Conservation (phyloP, 2,113 vertebrate genomes). For the Todiramphus chloris region DNA sequence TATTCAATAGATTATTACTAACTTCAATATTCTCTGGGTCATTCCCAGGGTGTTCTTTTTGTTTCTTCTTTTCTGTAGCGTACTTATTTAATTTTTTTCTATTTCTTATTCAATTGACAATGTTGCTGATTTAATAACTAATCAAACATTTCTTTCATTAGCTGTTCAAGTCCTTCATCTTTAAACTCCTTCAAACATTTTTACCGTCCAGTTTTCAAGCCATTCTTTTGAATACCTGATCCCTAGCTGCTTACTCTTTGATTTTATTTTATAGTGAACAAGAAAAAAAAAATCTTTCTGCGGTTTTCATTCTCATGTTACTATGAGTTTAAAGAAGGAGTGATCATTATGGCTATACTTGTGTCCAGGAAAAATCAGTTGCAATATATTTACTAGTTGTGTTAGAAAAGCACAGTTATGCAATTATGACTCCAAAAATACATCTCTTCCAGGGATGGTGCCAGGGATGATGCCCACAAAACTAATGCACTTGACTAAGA, state of each 20-base stretch:
- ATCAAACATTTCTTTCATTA: background rate
- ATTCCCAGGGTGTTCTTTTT: background rate
- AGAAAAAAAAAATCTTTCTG: background rate
- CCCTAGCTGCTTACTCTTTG: background rate
- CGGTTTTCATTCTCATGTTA: background rate
- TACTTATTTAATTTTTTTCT: background rate
- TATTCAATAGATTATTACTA: background rate
- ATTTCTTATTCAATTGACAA: background rate
- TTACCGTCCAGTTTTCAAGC: background rate
- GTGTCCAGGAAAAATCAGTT: background rate
- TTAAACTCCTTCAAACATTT: background rate
- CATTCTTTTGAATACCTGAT: background rate
- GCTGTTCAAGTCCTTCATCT: background rate
- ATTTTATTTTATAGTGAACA: background rate
- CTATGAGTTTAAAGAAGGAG: background rate
- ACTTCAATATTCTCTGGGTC: background rate
- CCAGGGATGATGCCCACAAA: background rate
- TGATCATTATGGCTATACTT: background rate
- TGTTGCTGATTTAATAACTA: background rate
- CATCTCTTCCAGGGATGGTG: background rate
- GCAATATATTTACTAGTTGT: background rate
- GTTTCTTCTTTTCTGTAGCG: background rate
- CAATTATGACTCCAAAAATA: background rate
- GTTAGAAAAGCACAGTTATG: background rate
- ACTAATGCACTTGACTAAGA: background rate